phyloP scores from a whole-genome alignment of 2,888 invertebrate species.

The Nesidiocoris tenuis region DNA sequence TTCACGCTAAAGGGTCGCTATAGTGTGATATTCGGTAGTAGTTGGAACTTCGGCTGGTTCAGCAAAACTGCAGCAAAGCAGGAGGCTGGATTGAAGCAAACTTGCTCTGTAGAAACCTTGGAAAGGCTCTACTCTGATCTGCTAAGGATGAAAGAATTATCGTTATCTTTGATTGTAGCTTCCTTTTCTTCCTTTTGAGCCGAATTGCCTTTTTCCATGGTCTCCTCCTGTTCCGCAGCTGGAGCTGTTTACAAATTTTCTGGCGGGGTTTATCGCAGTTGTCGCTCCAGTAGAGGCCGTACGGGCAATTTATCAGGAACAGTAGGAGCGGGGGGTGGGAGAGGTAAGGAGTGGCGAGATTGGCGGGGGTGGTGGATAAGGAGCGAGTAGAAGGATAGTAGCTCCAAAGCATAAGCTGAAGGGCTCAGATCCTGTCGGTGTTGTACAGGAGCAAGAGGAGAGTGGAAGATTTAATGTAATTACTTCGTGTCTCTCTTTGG shows the following conservation, averaged over 20 bases:
- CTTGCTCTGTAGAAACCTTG: too few species aligned
- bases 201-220: slow-evolving; percentile 42
- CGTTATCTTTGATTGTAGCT: slow-evolving; percentile 45
- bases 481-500: slow-evolving; percentile 37
- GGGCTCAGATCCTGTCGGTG: neutral
- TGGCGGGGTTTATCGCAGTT: slow-evolving; percentile 44
- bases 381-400: neutral
- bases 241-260: slow-evolving; percentile 39
- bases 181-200: slow-evolving; percentile 20
- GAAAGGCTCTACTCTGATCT: neutral
- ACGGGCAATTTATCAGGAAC: slow-evolving; percentile 46
- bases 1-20: too few species aligned
- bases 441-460: neutral
- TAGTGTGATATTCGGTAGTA: too few species aligned
- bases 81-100: too few species aligned
- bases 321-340: neutral
- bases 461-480: slow-evolving; percentile 47
- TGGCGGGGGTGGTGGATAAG: too few species aligned
- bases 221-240: slow-evolving; percentile 11
- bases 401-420: neutral
- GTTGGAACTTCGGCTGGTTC: too few species aligned
- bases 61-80: too few species aligned
- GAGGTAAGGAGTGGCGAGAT: neutral
- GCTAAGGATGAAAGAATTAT: slow-evolving; percentile 44
- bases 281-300: slow-evolving; percentile 39